phyloP scores from a whole-genome alignment of 2,888 invertebrate genomes.

The Andrena minutula region DNA sequence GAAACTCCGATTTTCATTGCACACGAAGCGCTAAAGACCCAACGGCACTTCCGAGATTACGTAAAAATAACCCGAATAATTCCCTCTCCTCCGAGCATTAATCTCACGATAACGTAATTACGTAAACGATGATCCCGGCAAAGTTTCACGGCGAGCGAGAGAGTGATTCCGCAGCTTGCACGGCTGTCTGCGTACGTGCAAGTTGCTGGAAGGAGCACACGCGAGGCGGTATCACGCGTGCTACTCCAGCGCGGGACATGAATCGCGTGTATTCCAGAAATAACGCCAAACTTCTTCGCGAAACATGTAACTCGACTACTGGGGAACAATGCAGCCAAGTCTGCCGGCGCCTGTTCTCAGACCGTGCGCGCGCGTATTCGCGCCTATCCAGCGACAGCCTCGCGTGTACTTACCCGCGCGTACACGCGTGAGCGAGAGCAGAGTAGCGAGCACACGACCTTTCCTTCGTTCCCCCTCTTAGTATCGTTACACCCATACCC shows the following conservation, averaged over 20 bases:
- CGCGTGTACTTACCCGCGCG: not conserved
- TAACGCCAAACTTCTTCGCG: conserved; percentile 66
- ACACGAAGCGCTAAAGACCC: no score
- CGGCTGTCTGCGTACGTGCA: conserved; percentile 6
- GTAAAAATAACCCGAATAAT: not conserved
- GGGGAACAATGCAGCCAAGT: conserved; percentile 62
- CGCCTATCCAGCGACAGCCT: not conserved
- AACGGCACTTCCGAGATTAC: not conserved
- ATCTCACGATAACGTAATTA: conserved; percentile 24
- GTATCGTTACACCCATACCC: conserved; percentile 48
- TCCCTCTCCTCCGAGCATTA: not conserved
- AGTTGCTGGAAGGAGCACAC: conserved; percentile 13
- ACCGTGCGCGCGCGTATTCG: conserved; percentile 10
- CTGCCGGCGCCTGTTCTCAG: conserved; percentile 42
- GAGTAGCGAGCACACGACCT: conserved; percentile 29
- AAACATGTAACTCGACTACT: conserved; percentile 60
- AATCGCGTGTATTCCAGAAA: conserved; percentile 69
- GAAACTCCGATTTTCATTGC: no score
- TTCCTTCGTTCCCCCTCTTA: conserved; percentile 29
- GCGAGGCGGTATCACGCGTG: conserved; percentile 37
- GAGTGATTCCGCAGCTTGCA: conserved; percentile 9
- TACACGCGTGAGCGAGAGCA: not conserved
- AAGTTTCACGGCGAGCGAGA: not conserved
- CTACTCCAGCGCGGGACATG: conserved; percentile 15
- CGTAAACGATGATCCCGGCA: not conserved